phyloP scores from a whole-genome alignment of 2,797 vertebrate species.

The Cuculus canorus region DNA sequence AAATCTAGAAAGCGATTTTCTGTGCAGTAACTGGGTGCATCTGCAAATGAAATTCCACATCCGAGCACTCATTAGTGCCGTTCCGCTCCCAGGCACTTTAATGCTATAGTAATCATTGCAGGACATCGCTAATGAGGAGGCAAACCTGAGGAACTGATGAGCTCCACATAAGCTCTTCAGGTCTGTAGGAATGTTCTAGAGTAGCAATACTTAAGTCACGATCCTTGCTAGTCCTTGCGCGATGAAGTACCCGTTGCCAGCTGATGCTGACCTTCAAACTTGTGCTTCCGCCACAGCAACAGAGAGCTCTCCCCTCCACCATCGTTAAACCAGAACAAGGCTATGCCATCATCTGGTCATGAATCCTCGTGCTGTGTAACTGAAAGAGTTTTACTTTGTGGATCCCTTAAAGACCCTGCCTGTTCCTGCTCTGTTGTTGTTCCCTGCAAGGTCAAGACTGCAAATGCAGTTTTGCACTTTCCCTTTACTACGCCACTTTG shows the following conservation, averaged over 20 bases:
- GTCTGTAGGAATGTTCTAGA: background rate
- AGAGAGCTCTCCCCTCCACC: background rate
- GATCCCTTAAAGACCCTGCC: background rate
- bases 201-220: background rate
- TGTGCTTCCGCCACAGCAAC: too few relatives aligned
- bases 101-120: background rate
- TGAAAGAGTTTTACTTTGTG: background rate
- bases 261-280: background rate
- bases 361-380: background rate
- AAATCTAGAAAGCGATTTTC: background rate
- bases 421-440: background rate
- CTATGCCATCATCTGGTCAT: background rate
- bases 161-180: background rate
- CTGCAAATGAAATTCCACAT: background rate
- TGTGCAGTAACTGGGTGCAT: background rate
- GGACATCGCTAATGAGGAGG: background rate
- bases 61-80: background rate
- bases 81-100: background rate
- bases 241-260: background rate
- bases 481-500: background rate
- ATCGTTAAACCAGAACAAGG: background rate
- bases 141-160: background rate
- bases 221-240: background rate
- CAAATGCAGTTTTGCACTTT: background rate
- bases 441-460: background rate